Evolutionary conservation across 1,140 invertebrate genomes (phyloP).

Genomic region (Teleopsis dalmanni): DNA sequence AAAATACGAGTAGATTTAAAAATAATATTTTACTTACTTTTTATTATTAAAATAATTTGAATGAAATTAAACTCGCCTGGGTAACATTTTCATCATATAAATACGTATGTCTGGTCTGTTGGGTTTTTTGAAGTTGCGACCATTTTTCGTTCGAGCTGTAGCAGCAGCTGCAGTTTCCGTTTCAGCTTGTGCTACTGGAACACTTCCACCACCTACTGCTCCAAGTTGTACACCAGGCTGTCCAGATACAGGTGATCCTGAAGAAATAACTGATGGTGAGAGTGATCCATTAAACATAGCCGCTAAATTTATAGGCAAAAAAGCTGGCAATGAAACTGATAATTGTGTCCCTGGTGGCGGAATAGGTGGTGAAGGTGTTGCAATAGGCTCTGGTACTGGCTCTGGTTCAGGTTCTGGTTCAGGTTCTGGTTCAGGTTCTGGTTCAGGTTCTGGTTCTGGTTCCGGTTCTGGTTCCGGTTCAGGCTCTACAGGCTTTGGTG

Average conservation of each 20-base stretch:
- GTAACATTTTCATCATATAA: no score
- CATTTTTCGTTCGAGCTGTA: no score
- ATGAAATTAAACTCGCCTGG: no score
- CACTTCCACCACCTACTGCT: conserved; percentile 5
- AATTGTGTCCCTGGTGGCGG: conserved; percentile 28
- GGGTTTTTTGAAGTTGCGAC: no score
- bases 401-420: conserved; percentile 21
- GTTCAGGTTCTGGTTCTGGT: conserved; percentile 26
- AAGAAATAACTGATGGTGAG: no score
- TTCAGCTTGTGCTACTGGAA: not conserved
- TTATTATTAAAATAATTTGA: no score
- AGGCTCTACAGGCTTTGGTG: conserved; percentile 19
- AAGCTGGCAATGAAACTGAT: conserved; percentile 33
- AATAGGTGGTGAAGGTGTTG: conserved; percentile 23
- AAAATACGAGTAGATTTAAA: no score
- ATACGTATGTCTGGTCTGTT: no score
- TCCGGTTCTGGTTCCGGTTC: conserved; percentile 22
- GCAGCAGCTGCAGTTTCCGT: conserved; percentile 11
- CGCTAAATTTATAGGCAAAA: conserved; percentile 35
- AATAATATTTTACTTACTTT: no score
- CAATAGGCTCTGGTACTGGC: conserved; percentile 32
- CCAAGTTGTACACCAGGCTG: conserved; percentile 11
- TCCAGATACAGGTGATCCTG: no score
- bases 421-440: conserved; percentile 27
- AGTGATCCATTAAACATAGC: conserved; percentile 31